Evolutionary conservation across 2,888 invertebrate species (phyloP).

Genomic region (Agrenia bidenticulata): DNA sequence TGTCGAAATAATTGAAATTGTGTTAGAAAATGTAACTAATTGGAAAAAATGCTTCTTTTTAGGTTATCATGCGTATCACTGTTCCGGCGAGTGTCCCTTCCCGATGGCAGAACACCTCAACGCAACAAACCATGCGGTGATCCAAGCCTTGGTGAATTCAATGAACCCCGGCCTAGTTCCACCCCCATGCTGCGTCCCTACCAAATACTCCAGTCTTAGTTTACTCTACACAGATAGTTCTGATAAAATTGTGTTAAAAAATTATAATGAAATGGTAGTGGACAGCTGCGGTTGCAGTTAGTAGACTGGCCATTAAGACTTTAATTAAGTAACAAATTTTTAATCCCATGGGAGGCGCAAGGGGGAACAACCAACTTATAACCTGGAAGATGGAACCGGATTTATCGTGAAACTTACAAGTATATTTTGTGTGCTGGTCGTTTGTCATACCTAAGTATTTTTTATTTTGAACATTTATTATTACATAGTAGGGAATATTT

Average conservation of each 20-base stretch:
- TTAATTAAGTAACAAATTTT: neutral
- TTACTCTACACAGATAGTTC: conserved; percentile 95
- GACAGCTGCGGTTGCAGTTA: conserved; percentile 86
- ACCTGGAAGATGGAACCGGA: conserved; percentile 18
- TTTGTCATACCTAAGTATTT: conserved; percentile 46
- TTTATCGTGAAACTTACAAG: conserved; percentile 29
- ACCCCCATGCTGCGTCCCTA: conserved; percentile 96
- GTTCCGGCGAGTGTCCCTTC: conserved; percentile 92
- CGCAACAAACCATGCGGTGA: conserved; percentile 97
- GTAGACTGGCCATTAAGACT: conserved; percentile 20
- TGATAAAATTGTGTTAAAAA: conserved; percentile 94
- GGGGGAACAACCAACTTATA: neutral
- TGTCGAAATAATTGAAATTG: neutral
- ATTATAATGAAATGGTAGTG: conserved; percentile 98
- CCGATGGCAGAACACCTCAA: conserved; percentile 91
- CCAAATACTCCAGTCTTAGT: conserved; percentile 87
- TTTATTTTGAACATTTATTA: conserved; percentile 6
- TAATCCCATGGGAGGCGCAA: neutral
- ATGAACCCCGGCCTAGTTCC: conserved; percentile 88
- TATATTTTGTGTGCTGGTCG: conserved; percentile 46
- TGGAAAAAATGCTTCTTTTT: too few species aligned
- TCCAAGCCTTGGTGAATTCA: conserved; percentile 94
- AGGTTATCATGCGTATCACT: conserved; percentile 95
- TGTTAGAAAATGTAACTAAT: too few species aligned
- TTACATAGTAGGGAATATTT: too few species aligned